These are phyloP conservation scores for Microctenopoma lineatum DNA, from an alignment of 2,797 vertebrate species.

Conservation along the genomic window DNA sequence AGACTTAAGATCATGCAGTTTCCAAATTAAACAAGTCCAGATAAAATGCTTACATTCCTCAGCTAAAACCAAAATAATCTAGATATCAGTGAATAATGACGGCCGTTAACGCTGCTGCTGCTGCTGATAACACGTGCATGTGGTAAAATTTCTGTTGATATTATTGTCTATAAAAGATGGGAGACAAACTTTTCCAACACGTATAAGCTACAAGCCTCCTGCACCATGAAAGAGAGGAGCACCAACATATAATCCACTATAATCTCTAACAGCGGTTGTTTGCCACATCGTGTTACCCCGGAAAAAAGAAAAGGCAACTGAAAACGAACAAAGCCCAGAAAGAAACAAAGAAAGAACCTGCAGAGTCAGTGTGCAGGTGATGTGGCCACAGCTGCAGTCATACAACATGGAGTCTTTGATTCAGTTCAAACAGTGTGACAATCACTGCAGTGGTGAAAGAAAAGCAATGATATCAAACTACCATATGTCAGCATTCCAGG, in stretches of 20 bases:
- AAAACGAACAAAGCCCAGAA: slow-evolving; percentile 26
- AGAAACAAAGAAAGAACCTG: slow-evolving; percentile 9
- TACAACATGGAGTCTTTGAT: slow-evolving; percentile 67
- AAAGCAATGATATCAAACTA: slow-evolving; percentile 65
- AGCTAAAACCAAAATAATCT: background rate
- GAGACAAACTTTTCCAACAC: background rate
- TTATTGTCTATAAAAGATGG: background rate
- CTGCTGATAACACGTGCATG: background rate
- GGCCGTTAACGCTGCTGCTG: background rate
- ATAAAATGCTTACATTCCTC: too few species aligned
- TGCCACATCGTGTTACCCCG: background rate
- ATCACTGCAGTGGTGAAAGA: slow-evolving; percentile 73
- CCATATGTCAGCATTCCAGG: slow-evolving; percentile 50
- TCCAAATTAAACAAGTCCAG: background rate
- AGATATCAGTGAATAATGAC: background rate
- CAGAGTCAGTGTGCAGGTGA: slow-evolving; percentile 52
- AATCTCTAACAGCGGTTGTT: too few species aligned
- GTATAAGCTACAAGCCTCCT: background rate
- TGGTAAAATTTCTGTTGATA: background rate
- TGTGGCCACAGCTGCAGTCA: slow-evolving; percentile 64
- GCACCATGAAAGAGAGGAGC: slow-evolving; percentile 1
- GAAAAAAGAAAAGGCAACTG: background rate
- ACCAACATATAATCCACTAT: background rate
- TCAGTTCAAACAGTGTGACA: slow-evolving; percentile 76
- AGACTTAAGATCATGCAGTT: background rate